Conservation (phyloP, 2,888 invertebrate species). For the Epistrophe eligans region DNA sequence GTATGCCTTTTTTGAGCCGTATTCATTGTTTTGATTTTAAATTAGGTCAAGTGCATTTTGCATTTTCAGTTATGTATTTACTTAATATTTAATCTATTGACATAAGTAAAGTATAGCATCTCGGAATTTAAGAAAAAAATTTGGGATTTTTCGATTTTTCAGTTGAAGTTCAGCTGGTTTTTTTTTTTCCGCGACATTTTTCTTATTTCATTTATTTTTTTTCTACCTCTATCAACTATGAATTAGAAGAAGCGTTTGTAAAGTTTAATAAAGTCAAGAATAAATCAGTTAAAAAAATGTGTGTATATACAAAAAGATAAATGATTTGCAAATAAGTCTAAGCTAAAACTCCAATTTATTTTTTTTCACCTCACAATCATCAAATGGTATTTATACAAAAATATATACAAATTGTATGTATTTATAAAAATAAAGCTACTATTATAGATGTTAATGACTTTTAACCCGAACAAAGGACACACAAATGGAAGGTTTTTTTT, state of each 20-base stretch:
- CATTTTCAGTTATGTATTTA: not conserved
- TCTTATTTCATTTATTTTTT: no score
- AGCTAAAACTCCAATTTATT: not conserved
- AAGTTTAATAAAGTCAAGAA: no score
- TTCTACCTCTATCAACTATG: no score
- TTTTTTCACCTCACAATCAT: not conserved
- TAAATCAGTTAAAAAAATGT: no score
- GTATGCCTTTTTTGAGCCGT: conserved; percentile 1
- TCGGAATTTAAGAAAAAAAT: not conserved
- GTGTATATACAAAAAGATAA: no score
- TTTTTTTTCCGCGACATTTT: not conserved
- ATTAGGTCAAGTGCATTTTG: conserved; percentile 49
- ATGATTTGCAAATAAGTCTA: no score
- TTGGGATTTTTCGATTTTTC: not conserved
- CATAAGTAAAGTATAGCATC: not conserved
- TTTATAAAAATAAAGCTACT: not conserved
- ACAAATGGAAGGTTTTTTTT: not conserved
- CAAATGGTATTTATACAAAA: not conserved
- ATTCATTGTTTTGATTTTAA: conserved; percentile 47
- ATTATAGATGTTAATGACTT: not conserved
- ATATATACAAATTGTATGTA: not conserved
- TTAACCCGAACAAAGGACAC: not conserved
- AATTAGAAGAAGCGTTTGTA: no score
- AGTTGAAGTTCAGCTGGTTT: not conserved
- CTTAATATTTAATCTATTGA: not conserved